Percentiles rank a stretch among this genome's conserved stretches.
These are phyloP conservation scores for Dasysyrphus albostriatus DNA, from an alignment of 2,888 invertebrate genomes.

Conservation along the genomic window DNA sequence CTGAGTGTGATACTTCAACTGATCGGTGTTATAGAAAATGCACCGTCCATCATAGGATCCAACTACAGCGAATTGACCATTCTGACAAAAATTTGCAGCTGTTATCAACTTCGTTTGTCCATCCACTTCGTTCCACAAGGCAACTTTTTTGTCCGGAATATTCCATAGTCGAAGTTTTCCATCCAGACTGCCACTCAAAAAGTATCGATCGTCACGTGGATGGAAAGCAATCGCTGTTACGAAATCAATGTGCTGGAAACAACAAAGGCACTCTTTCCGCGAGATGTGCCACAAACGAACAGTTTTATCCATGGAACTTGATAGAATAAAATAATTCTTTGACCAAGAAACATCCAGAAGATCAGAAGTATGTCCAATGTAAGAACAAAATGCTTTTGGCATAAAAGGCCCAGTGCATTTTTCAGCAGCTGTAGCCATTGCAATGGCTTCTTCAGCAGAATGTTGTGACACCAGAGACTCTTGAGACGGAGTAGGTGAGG, in stretches of 20 bases:
- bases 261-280: constrained; percentile 97
- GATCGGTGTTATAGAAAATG: constrained; percentile 99
- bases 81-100: constrained; percentile 98
- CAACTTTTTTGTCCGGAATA: constrained; percentile 99
- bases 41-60: constrained; percentile 99
- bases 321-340: constrained; percentile 98
- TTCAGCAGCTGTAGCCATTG: constrained; percentile 85
- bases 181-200: constrained; percentile 98
- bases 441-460: constrained; percentile 87
- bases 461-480: constrained; percentile 94
- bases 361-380: constrained; percentile 97
- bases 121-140: constrained; percentile 98
- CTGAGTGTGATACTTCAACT: constrained; percentile 98
- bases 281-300: constrained; percentile 99
- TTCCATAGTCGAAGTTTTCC: constrained; percentile 99
- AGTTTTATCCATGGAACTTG: constrained; percentile 99
- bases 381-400: constrained; percentile 95
- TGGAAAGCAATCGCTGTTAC: constrained; percentile 99
- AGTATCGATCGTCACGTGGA: constrained; percentile 94
- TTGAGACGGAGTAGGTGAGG: constrained; percentile 96
- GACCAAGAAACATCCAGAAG: constrained; percentile 99
- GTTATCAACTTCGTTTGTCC: constrained; percentile 98
- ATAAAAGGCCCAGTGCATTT: constrained; percentile 90
- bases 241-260: constrained; percentile 99
- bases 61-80: constrained; percentile 98